Percentiles rank a stretch among this genome's conserved stretches.
Evolutionary conservation across 2,888 invertebrate species (phyloP).

Genomic region (Leptura quadrifasciata): DNA sequence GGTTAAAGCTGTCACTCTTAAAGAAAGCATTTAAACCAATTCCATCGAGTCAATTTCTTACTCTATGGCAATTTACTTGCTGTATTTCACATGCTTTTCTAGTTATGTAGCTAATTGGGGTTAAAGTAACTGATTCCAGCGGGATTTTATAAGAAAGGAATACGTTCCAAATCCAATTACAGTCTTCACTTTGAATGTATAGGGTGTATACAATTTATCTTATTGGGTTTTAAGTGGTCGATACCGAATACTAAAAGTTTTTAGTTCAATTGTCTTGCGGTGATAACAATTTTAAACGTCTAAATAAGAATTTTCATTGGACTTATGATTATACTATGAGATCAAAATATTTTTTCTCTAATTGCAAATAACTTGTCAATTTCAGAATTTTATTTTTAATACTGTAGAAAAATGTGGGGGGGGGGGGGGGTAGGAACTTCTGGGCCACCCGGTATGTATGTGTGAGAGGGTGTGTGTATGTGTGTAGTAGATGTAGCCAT

Average conservation of each 20-base stretch:
- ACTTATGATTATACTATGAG: too few species aligned
- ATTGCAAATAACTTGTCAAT: too few species aligned
- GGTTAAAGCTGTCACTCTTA: conserved; percentile 48
- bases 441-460: too few species aligned
- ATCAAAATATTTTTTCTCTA: too few species aligned
- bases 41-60: conserved; percentile 49
- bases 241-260: neutral
- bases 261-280: neutral
- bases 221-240: neutral
- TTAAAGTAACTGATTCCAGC: conserved; percentile 29
- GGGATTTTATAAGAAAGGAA: conserved; percentile 26
- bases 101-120: conserved; percentile 36
- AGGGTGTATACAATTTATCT: neutral
- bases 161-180: conserved; percentile 7
- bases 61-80: conserved; percentile 26
- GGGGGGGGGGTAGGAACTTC: too few species aligned
- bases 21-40: conserved; percentile 55
- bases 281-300: neutral
- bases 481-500: too few species aligned
- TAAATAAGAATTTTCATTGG: too few species aligned
- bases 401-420: too few species aligned
- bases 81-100: conserved; percentile 12
- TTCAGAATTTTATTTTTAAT: too few species aligned
- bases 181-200: neutral
- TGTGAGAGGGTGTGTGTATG: too few species aligned